Evolutionary conservation across 2,113 vertebrate genomes (phyloP), one percentile per base, ranked within the genome.

Genomic region (Malurus alboscapulatus): DNA sequence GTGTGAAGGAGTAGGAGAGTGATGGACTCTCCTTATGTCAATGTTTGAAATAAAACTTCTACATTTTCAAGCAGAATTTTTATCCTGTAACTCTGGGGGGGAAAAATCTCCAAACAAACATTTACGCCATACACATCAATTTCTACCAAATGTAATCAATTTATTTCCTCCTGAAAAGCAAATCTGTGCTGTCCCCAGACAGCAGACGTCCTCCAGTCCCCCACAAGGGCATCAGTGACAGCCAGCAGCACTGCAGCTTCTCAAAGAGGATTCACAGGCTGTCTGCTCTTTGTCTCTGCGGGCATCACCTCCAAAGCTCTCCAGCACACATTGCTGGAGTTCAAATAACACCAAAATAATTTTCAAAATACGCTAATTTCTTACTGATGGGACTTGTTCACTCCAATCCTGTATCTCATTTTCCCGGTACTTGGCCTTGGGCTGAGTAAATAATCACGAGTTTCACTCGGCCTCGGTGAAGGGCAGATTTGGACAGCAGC

Each of bases 1-100:
- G 2, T 2, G 7, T 0, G 4, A 14, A 44, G 18, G 12, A 36
- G 6, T 9, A 77, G 5, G 21, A 22, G 15, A 59, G 4, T 1
- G 6, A 57, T 10, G 9, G 81, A 61, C 14, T 81, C 22, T 50
- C 38, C 17, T 42, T 26, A 24, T 3, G 3, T 22, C 14, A 6
- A 3, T 10, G 6, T 66, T 69, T 38, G 24, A 88, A 78, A 73
- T 45, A 63, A 44, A 22, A 40, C 4, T 15, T 9, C 10, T 24
- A 42, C 3, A 10, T 34, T 71, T 79, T 76, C 34, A 76, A 62
- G 27, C 1, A 45, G 5, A 57, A 9, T 40, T 91, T 79, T 63
- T 26, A 67, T 17, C 7, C 19, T 75, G 3, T 53, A 66, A 71
- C n/a, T 62, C 22, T 8, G 25, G 44, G 16, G 16, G 7, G 44